Evolutionary conservation across 2,888 invertebrate genomes (phyloP).

Genomic region (Trichacis sp.): DNA sequence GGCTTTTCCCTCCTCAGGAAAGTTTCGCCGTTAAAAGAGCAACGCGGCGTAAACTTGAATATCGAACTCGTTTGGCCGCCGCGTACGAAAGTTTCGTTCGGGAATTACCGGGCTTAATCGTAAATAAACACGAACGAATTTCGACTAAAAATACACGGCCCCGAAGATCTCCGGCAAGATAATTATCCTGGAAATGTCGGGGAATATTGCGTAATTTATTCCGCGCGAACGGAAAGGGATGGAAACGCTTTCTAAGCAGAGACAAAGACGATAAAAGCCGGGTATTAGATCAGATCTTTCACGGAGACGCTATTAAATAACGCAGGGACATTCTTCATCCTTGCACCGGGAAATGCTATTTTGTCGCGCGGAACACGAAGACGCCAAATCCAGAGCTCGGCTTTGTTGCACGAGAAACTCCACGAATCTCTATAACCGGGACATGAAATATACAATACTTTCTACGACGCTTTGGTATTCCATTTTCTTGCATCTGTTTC

Average conservation of each 20-base stretch:
- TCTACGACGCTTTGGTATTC: not conserved
- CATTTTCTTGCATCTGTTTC: not conserved
- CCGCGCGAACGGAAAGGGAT: not conserved
- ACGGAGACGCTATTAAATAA: conserved; percentile 5
- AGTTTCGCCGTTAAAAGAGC: conserved; percentile 36
- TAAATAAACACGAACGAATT: conserved; percentile 12
- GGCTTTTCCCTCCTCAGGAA: not conserved
- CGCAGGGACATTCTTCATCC: conserved; percentile 17
- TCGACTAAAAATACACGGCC: too few species aligned
- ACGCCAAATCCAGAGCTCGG: conserved; percentile 16
- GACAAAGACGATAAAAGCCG: not conserved
- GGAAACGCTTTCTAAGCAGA: not conserved
- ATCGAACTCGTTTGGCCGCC: conserved; percentile 29
- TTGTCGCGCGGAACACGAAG: conserved; percentile 15
- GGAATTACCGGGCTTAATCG: conserved; percentile 16
- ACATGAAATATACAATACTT: conserved; percentile 5
- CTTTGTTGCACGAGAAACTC: conserved; percentile 16
- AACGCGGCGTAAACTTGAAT: conserved; percentile 29
- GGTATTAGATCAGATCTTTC: conserved; percentile 10
- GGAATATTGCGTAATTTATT: not conserved
- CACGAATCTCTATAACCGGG: conserved; percentile 7
- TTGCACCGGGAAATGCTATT: conserved; percentile 12
- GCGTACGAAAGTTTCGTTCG: conserved; percentile 24
- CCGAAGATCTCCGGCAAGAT: too few species aligned
- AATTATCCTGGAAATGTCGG: too few species aligned